Evolutionary conservation across 2,797 vertebrate species (phyloP).

Genomic region (Pipistrellus kuhlii): DNA sequence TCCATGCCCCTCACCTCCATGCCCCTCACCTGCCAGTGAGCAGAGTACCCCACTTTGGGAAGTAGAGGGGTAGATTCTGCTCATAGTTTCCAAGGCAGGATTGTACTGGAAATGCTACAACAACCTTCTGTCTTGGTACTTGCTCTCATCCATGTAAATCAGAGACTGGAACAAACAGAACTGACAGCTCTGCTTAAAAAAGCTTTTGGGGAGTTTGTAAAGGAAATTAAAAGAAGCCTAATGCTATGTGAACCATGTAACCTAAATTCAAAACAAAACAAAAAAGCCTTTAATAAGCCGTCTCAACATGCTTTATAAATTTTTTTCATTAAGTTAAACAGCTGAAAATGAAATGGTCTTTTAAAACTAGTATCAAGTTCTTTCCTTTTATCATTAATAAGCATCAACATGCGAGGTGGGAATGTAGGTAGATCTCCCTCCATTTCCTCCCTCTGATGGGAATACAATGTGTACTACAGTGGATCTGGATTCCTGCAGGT

Average conservation of each 20-base stretch:
- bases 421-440: background rate
- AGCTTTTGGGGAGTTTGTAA: slow-evolving; percentile 63
- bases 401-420: background rate
- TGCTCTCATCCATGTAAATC: slow-evolving; percentile 60
- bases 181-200: slow-evolving; percentile 71
- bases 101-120: background rate
- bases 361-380: background rate
- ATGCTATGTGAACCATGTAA: slow-evolving; percentile 57
- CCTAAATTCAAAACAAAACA: slow-evolving; percentile 22
- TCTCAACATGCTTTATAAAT: slow-evolving; percentile 52
- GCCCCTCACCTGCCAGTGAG: background rate
- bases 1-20: background rate
- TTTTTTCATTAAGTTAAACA: slow-evolving; percentile 51
- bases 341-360: background rate
- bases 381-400: slow-evolving; percentile 19
- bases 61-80: background rate
- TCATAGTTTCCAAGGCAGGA: background rate
- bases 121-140: slow-evolving; percentile 30
- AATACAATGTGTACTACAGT: background rate
- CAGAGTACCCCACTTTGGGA: background rate
- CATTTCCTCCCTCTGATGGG: background rate
- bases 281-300: background rate
- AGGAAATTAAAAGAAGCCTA: slow-evolving; percentile 71
- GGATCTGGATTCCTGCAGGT: background rate
- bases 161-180: slow-evolving; percentile 48